phyloP scores from a whole-genome alignment of 2,888 invertebrate species.

The Xanthia icteritia region DNA sequence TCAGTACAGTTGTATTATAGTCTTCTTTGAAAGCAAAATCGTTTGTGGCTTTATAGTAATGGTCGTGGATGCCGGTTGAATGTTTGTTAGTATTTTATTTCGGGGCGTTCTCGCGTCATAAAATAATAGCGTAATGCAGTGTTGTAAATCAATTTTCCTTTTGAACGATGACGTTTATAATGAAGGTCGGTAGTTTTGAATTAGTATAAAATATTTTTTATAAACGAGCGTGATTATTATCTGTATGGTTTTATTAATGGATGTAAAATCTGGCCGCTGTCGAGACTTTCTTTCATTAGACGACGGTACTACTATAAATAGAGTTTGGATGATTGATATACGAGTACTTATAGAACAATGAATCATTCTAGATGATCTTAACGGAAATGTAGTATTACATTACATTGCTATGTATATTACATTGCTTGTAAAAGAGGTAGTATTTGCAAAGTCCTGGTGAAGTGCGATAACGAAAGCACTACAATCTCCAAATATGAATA shows the following conservation, averaged over 20 bases:
- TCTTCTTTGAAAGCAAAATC: constrained; percentile 46
- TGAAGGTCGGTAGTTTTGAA: constrained; percentile 86
- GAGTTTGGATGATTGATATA: constrained; percentile 53
- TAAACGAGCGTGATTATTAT: constrained; percentile 79
- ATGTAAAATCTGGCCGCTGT: constrained; percentile 66
- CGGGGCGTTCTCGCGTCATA: constrained; percentile 89
- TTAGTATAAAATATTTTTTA: constrained; percentile 81
- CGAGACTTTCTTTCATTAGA: constrained; percentile 58
- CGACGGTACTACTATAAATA: constrained; percentile 50
- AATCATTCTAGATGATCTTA: constrained; percentile 10
- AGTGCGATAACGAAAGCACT: too few species aligned
- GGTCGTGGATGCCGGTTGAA: constrained; percentile 89
- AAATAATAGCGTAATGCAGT: constrained; percentile 90
- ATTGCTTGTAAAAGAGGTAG: neutral
- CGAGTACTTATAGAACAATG: constrained; percentile 37
- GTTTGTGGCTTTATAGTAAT: constrained; percentile 81
- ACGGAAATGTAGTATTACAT: neutral
- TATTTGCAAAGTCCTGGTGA: neutral
- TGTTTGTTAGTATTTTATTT: constrained; percentile 90
- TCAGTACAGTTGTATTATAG: constrained; percentile 56
- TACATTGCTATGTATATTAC: constrained; percentile 4
- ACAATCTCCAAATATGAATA: too few species aligned
- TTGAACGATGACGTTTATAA: constrained; percentile 88
- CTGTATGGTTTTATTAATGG: constrained; percentile 78
- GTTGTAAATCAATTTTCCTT: constrained; percentile 89